A percentile compares a stretch with the other conserved stretches of the same genome.
Conservation (phyloP, 2,113 vertebrate genomes). For the Planiliza haematocheilus region DNA sequence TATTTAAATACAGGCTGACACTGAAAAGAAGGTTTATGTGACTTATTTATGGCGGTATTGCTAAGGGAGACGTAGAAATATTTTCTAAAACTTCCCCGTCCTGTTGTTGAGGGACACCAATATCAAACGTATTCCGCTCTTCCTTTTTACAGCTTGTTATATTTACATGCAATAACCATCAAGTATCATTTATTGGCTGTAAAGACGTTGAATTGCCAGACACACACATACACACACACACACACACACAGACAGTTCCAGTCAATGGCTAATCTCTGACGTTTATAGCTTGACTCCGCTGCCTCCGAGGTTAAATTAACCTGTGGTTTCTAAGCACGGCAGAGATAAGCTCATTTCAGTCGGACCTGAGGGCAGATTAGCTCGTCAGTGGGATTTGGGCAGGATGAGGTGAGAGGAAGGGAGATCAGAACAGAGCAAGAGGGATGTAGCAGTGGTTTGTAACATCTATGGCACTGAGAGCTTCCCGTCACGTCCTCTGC, state of each 20-base stretch:
- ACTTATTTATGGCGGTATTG: neutral
- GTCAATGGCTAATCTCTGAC: conserved; percentile 63
- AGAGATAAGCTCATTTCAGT: conserved; percentile 75
- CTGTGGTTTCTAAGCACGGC: conserved; percentile 60
- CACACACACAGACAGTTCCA: conserved; percentile 5
- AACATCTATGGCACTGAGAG: conserved; percentile 37
- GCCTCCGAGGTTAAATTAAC: conserved; percentile 49
- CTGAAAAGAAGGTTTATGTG: neutral
- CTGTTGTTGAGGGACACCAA: too few species aligned
- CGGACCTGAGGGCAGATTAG: conserved; percentile 71
- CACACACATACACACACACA: too few species aligned
- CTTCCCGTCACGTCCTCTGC: conserved; percentile 11
- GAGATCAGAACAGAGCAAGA: conserved; percentile 15
- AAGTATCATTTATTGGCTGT: neutral
- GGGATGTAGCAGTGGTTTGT: neutral
- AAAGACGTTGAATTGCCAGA: conserved; percentile 1
- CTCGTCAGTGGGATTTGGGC: conserved; percentile 50
- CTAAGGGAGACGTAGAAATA: too few species aligned
- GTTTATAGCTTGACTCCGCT: conserved; percentile 18
- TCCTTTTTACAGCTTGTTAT: neutral
- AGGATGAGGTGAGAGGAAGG: conserved; percentile 40
- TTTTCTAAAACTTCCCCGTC: too few species aligned
- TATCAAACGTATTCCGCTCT: too few species aligned
- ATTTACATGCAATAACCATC: neutral
- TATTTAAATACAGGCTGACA: neutral